phyloP scores from a whole-genome alignment of 2,888 invertebrate genomes.

The Stenodera caucasica region DNA sequence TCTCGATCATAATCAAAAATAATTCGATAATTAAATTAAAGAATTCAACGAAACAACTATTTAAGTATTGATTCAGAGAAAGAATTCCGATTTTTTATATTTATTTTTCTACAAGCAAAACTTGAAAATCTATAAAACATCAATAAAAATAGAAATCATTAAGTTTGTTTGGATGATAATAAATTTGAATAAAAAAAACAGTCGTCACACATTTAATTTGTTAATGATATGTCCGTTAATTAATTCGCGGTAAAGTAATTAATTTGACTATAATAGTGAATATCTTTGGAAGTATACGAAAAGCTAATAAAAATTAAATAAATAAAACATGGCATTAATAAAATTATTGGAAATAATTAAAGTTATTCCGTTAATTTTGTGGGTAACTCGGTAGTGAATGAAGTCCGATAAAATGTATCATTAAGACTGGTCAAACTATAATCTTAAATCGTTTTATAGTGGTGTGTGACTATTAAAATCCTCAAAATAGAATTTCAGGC shows the following conservation, averaged over 20 bases:
- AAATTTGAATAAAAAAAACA: too few species aligned
- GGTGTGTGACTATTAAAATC: not conserved
- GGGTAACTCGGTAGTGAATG: conserved; percentile 37
- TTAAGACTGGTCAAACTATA: conserved; percentile 36
- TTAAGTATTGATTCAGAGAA: not conserved
- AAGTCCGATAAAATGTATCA: conserved; percentile 30
- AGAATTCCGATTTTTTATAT: not conserved
- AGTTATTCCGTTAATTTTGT: too few species aligned
- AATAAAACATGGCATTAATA: too few species aligned
- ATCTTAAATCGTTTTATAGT: conserved; percentile 28
- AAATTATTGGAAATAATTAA: too few species aligned
- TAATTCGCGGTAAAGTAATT: conserved; percentile 46
- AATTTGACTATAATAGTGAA: conserved; percentile 37
- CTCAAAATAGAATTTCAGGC: too few species aligned
- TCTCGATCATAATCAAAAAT: not conserved
- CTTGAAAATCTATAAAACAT: conserved; percentile 31
- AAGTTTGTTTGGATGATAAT: conserved; percentile 28
- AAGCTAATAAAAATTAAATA: too few species aligned
- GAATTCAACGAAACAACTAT: not conserved
- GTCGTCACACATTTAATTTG: conserved; percentile 37
- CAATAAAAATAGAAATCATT: conserved; percentile 28
- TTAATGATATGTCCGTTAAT: conserved; percentile 44
- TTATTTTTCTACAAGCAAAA: not conserved
- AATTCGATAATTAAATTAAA: not conserved
- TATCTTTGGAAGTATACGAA: conserved; percentile 8